A percentile compares a stretch with the other conserved stretches of the same genome.
These are phyloP conservation scores for Aphrophora alni DNA, from an alignment of 2,888 invertebrate species.

Conservation along the genomic window DNA sequence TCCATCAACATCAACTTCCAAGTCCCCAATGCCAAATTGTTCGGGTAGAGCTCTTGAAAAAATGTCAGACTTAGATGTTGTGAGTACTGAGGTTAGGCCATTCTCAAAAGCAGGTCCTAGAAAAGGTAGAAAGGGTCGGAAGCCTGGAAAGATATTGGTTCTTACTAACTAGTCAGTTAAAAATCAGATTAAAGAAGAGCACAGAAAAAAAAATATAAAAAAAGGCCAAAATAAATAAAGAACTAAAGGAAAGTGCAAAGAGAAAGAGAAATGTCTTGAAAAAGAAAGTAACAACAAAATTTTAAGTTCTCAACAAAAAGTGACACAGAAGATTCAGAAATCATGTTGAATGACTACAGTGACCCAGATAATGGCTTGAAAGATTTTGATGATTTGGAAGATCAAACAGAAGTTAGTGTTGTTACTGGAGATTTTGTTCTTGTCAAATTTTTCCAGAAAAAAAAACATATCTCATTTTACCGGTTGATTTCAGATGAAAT, in stretches of 20 bases:
- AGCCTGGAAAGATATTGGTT: slow-evolving; percentile 31
- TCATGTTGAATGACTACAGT: background rate
- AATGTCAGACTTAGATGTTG: no score
- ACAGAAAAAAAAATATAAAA: slow-evolving; percentile 6
- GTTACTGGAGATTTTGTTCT: slow-evolving; percentile 30
- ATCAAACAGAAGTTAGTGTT: background rate
- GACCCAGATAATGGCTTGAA: slow-evolving; percentile 10
- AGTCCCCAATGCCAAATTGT: no score
- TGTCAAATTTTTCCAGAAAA: slow-evolving; percentile 28
- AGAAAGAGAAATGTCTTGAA: slow-evolving; percentile 2
- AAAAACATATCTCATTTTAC: no score
- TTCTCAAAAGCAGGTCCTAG: no score
- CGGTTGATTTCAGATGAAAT: no score
- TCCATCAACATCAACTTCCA: slow-evolving; percentile 6
- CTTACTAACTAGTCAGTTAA: slow-evolving; percentile 35
- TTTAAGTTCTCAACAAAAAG: slow-evolving; percentile 19
- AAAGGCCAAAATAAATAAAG: no score
- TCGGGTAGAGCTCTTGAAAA: no score
- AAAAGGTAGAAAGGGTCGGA: slow-evolving; percentile 23
- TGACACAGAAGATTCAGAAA: slow-evolving; percentile 11
- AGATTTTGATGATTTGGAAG: background rate
- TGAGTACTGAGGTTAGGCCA: no score
- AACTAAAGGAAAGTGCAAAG: no score
- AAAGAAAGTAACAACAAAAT: slow-evolving; percentile 31
- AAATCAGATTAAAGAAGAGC: slow-evolving; percentile 27